Conservation (phyloP, 2,113 vertebrate species). For the Macquaria ambigua region DNA sequence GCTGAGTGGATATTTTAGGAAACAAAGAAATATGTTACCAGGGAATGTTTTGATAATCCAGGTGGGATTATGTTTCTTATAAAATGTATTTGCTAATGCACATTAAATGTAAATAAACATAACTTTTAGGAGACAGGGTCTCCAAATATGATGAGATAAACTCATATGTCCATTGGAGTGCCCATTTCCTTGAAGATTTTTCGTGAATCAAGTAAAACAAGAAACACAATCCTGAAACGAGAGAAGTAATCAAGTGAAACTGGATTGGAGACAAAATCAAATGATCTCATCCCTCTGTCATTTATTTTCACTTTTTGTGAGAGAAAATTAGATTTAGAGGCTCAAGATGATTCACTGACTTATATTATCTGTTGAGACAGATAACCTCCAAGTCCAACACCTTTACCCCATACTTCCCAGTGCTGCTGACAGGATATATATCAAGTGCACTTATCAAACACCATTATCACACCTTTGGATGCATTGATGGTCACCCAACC, state of each 20-base stretch:
- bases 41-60: not conserved
- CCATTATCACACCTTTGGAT: conserved; percentile 77
- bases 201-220: not conserved
- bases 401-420: conserved; percentile 58
- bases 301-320: conserved; percentile 51
- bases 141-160: not conserved
- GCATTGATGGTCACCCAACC: conserved; percentile 55
- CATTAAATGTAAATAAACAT: not conserved
- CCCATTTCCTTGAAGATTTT: not conserved
- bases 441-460: conserved; percentile 74
- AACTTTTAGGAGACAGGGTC: not conserved
- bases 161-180: not conserved
- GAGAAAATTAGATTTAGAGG: conserved; percentile 59
- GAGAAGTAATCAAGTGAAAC: conserved; percentile 35
- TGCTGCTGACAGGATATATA: conserved; percentile 65
- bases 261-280: conserved; percentile 33
- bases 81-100: not conserved
- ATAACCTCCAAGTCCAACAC: conserved; percentile 60
- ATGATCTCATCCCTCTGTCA: conserved; percentile 40
- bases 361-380: conserved; percentile 59
- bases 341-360: conserved; percentile 60
- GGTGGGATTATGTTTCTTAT: not conserved
- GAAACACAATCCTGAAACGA: conserved; percentile 16
- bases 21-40: not conserved
- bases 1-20: not conserved